These are phyloP conservation scores for Trachymyrmex cornetzi DNA, from an alignment of 1,140 invertebrate species.

Conservation along the genomic window DNA sequence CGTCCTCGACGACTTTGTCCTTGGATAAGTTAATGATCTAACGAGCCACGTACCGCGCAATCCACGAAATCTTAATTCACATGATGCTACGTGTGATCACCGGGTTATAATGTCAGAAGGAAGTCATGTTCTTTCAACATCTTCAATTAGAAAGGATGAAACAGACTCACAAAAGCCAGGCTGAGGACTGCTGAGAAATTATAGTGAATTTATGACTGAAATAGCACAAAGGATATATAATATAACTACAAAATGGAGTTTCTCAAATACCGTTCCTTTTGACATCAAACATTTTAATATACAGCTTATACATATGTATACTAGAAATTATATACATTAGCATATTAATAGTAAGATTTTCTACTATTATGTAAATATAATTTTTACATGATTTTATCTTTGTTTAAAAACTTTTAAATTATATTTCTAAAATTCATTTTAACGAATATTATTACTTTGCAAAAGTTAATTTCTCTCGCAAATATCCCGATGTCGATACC, in stretches of 20 bases:
- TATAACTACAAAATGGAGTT: neutral
- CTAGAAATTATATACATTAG: neutral
- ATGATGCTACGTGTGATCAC: constrained; percentile 15
- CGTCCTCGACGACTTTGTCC: constrained; percentile 44
- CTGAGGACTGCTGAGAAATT: neutral
- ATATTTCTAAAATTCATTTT: neutral
- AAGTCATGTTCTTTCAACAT: constrained; percentile 9
- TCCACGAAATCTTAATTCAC: constrained; percentile 12
- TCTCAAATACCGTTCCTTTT: neutral
- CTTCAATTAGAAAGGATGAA: constrained; percentile 30
- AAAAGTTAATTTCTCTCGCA: neutral
- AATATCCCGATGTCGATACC: neutral
- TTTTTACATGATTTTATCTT: neutral
- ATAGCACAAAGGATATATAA: neutral
- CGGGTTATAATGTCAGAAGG: neutral
- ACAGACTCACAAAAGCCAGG: neutral
- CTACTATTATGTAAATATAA: neutral
- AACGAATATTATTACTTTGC: neutral
- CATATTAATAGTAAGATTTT: neutral
- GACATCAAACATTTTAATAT: neutral
- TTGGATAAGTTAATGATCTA: constrained; percentile 60
- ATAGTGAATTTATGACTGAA: neutral
- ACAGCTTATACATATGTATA: neutral
- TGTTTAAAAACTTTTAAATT: neutral
- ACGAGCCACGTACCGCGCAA: constrained; percentile 23